Conservation (phyloP, 2,797 vertebrate species). For the Ptychadena robeensis region DNA sequence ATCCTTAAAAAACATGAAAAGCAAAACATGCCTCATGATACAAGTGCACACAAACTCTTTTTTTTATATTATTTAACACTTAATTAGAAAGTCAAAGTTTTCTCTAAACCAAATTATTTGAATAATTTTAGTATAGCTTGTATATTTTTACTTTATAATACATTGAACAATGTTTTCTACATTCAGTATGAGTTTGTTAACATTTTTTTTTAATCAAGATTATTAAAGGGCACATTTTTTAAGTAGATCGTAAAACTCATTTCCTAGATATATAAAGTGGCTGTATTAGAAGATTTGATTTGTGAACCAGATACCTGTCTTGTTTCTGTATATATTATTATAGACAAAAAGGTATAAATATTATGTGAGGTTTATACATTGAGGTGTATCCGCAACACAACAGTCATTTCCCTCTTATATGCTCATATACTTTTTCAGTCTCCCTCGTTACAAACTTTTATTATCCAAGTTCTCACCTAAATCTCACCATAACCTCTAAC, state of each 20-base stretch:
- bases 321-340: background rate
- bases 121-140: background rate
- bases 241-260: background rate
- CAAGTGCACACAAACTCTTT: constrained; percentile 17
- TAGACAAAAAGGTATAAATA: constrained; percentile 2
- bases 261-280: background rate
- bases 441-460: background rate
- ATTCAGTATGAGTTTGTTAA: constrained; percentile 27
- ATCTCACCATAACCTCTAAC: too few species aligned
- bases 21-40: constrained; percentile 46
- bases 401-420: background rate
- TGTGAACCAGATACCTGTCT: background rate
- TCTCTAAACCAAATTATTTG: background rate
- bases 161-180: constrained; percentile 24
- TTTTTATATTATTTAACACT: constrained; percentile 21
- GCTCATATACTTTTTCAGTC: background rate
- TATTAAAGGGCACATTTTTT: background rate
- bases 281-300: background rate
- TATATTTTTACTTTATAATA: background rate
- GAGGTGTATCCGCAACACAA: too few species aligned
- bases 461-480: background rate
- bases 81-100: constrained; percentile 7
- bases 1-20: constrained; percentile 21
- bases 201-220: background rate
- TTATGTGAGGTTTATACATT: background rate